A percentile compares a stretch with the other conserved stretches of the same genome.
These are phyloP conservation scores for Oxyura jamaicensis DNA, from an alignment of 2,113 vertebrate species.

Conservation along the genomic window DNA sequence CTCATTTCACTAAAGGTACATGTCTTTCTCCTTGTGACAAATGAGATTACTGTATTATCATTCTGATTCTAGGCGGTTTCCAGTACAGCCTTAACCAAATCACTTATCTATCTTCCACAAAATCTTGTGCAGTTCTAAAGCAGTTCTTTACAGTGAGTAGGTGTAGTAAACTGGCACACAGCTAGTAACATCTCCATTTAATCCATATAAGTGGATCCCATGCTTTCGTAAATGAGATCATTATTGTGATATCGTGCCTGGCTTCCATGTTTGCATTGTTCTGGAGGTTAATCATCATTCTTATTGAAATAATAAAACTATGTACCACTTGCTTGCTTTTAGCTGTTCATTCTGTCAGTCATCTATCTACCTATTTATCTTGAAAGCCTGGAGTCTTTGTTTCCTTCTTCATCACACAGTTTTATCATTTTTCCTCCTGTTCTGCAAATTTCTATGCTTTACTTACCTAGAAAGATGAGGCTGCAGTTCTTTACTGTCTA, in stretches of 20 bases:
- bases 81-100: neutral
- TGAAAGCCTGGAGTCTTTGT: neutral
- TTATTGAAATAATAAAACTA: neutral
- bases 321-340: neutral
- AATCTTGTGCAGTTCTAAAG: too few species aligned
- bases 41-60: neutral
- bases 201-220: neutral
- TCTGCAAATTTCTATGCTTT: constrained; percentile 5
- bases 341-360: neutral
- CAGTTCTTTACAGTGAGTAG: neutral
- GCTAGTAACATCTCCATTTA: neutral
- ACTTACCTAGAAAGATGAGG: neutral
- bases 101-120: neutral
- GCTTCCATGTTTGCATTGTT: neutral
- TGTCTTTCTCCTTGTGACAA: neutral
- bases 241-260: neutral
- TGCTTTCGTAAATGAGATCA: neutral
- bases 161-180: neutral
- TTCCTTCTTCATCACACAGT: neutral
- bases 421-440: neutral
- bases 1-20: neutral
- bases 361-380: neutral
- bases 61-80: neutral
- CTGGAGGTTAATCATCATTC: neutral
- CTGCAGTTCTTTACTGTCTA: neutral